phyloP scores from a whole-genome alignment of 2,113 vertebrate species.

The Apteryx owenii region DNA sequence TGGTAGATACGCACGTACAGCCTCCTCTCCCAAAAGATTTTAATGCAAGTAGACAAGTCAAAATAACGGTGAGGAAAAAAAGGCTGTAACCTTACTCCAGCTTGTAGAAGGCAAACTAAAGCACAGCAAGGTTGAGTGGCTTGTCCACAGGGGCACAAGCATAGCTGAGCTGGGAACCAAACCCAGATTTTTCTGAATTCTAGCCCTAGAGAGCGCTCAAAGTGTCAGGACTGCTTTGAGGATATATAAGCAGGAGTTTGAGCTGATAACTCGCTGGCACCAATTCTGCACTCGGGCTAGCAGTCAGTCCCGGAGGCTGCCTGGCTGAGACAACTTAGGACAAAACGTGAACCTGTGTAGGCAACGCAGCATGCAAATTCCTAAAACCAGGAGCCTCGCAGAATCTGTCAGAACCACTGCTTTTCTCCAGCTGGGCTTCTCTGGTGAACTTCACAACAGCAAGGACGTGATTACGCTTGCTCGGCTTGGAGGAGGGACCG shows the following conservation, averaged over 20 bases:
- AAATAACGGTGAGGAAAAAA: constrained; percentile 19
- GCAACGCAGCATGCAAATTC: rapidly evolving
- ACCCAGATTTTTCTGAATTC: background rate
- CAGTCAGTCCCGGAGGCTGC: background rate
- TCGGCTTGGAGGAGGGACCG: rapidly evolving
- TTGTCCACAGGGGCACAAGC: background rate
- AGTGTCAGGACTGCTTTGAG: background rate
- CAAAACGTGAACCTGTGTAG: rapidly evolving
- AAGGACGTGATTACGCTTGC: background rate
- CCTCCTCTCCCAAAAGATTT: constrained; percentile 32
- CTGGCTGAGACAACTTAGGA: background rate
- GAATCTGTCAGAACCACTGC: rapidly evolving
- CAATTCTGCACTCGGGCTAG: rapidly evolving
- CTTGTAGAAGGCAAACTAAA: background rate
- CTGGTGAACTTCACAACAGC: rapidly evolving
- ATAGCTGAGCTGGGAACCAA: background rate
- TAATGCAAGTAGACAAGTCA: constrained; percentile 55
- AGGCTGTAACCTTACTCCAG: constrained; percentile 25
- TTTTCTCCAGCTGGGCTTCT: background rate
- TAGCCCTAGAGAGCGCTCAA: background rate
- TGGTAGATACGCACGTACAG: constrained; percentile 1
- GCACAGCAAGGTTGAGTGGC: background rate
- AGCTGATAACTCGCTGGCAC: background rate
- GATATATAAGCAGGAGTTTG: background rate
- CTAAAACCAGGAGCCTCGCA: rapidly evolving